These are phyloP conservation scores for Ctenicera cuprea DNA, from an alignment of 2,888 invertebrate species.

Conservation along the genomic window DNA sequence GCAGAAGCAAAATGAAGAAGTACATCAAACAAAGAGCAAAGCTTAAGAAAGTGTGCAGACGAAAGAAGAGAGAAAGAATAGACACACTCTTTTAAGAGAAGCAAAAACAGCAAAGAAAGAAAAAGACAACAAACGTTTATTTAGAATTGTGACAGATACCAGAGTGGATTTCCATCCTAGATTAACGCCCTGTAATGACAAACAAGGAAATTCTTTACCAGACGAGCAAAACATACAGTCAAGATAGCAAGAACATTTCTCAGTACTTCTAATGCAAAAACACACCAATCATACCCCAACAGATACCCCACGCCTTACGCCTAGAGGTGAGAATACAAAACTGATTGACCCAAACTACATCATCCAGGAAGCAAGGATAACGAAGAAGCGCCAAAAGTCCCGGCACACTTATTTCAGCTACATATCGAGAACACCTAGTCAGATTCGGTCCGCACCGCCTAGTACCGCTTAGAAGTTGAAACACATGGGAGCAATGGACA, in stretches of 20 bases:
- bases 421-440: no score
- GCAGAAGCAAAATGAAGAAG: background rate
- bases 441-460: no score
- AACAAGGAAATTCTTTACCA: background rate
- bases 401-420: no score
- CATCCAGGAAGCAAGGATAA: no score
- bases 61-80: background rate
- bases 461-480: no score
- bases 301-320: no score
- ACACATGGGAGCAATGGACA: no score
- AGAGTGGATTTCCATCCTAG: background rate
- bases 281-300: no score
- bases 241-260: background rate
- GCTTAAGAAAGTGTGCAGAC: constrained; percentile 1
- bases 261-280: background rate
- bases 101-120: background rate
- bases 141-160: background rate
- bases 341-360: no score
- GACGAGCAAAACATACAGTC: background rate
- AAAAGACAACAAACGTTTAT: background rate
- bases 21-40: background rate
- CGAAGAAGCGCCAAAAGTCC: no score
- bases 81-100: background rate
- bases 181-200: background rate
- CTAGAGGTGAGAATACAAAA: no score